These are phyloP conservation scores for Centropus unirufus DNA, from an alignment of 2,113 vertebrate genomes.

Conservation along the genomic window DNA sequence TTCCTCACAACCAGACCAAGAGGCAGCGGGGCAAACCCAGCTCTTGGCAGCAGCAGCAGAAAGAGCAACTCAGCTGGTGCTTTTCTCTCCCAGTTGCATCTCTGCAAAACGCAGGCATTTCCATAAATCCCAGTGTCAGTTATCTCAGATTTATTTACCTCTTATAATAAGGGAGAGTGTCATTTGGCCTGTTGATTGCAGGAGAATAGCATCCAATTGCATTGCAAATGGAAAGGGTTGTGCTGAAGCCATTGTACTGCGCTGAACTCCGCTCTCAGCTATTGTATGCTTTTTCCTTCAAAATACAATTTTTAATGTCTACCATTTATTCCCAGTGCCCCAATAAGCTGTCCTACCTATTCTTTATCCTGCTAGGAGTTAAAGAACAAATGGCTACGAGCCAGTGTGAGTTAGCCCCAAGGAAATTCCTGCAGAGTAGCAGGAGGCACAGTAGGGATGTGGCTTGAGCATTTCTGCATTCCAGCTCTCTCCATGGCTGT, in stretches of 20 bases:
- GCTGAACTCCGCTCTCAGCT: not conserved
- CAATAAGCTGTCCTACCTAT: not conserved
- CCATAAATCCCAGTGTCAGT: not conserved
- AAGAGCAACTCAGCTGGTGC: not conserved
- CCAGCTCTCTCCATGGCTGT: slow-evolving; percentile 18
- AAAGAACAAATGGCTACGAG: slow-evolving; percentile 5
- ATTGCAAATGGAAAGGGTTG: slow-evolving; percentile 4
- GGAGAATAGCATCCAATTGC: slow-evolving; percentile 24
- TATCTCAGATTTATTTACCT: slow-evolving; percentile 8
- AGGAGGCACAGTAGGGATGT: not conserved
- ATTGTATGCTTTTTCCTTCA: not conserved
- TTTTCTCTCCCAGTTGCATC: not conserved
- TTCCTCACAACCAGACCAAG: not conserved
- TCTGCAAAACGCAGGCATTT: not conserved
- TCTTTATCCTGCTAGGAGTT: slow-evolving; percentile 9
- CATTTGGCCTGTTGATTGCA: slow-evolving; percentile 31
- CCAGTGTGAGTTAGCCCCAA: slow-evolving; percentile 28
- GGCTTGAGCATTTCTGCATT: slow-evolving; percentile 35
- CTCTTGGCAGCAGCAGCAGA: not conserved
- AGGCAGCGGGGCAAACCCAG: not conserved
- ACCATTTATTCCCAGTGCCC: not conserved
- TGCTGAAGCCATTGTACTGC: not conserved
- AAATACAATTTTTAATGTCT: not conserved
- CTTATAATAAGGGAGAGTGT: slow-evolving; percentile 5
- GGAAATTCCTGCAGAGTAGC: slow-evolving; percentile 60